Conservation (phyloP, 30 jellyfish, hydroid and myxozoan genomes). For the Hydra vulgaris region DNA sequence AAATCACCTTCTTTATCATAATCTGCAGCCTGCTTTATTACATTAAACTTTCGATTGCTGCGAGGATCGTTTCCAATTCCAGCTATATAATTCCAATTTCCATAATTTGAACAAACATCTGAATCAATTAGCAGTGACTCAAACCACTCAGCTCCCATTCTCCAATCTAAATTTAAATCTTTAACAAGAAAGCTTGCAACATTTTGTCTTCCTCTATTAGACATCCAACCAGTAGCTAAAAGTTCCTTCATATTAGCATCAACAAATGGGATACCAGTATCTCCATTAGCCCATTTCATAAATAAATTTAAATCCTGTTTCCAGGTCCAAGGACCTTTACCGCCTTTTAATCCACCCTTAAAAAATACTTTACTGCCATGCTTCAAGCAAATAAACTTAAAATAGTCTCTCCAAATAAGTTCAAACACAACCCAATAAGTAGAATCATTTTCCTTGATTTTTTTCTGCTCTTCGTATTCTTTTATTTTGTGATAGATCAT, state of each 20-base stretch:
- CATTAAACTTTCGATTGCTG: slow-evolving; percentile 46
- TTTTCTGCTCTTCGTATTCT: slow-evolving; percentile 5
- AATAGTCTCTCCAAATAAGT: slow-evolving; percentile 59
- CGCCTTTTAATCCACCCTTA: slow-evolving; percentile 50
- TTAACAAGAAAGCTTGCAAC: slow-evolving; percentile 56
- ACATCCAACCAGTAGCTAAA: slow-evolving; percentile 64
- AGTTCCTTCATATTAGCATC: slow-evolving; percentile 69
- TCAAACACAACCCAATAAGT: slow-evolving; percentile 64
- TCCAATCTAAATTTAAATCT: slow-evolving; percentile 61
- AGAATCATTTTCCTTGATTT: slow-evolving; percentile 31
- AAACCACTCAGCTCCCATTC: slow-evolving; percentile 83
- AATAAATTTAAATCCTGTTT: slow-evolving; percentile 32
- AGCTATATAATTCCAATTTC: slow-evolving; percentile 68
- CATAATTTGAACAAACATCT: slow-evolving; percentile 69
- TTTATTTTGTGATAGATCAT: slow-evolving; percentile 8
- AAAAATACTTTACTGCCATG: slow-evolving; percentile 43
- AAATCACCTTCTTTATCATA: slow-evolving; percentile 54
- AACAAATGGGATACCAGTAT: slow-evolving; percentile 65
- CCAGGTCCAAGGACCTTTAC: slow-evolving; percentile 23
- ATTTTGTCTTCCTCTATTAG: slow-evolving; percentile 63
- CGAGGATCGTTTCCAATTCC: slow-evolving; percentile 78
- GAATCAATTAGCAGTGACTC: slow-evolving; percentile 57
- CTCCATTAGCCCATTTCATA: slow-evolving; percentile 53
- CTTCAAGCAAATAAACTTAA: slow-evolving; percentile 39
- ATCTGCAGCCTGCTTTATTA: slow-evolving; percentile 54